Base-by-base conservation (phyloP, 2,888 invertebrate genomes). In the Mechanitis mazaeus region DNA sequence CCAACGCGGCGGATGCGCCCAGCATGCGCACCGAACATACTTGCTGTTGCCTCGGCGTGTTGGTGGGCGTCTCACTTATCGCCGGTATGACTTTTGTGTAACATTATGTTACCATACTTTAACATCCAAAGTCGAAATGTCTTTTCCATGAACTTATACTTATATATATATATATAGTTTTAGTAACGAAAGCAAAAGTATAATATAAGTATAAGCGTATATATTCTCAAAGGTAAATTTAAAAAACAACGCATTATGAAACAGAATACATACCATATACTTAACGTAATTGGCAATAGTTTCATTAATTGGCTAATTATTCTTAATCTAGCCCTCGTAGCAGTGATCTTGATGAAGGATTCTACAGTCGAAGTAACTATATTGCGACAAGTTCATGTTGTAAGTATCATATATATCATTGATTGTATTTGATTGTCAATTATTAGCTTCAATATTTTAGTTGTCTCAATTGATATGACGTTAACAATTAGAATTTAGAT, bases 11-110 rank as follows among this genome's bases (percentile, higher is more conserved):
- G 79, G 83, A 75, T 71, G 80, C 77, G 72, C 80, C 77, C 71
- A 76, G 83, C 72, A 80, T 83, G 81, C 87, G 85, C 79, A 86
- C 78, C 65, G 89, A 90, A 74, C 88, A 87, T 77, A 84, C 87
- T 71, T 90, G 90, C 83, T 90, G 89, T 82, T 89, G 86, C 79
- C 85, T 90, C 79, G 90, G 86, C 79, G 84, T 88, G 76, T 83
- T 91, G 82, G 85, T 91, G 81, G 89, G 89, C 81, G 78, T 90
- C 82, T 87, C 87, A 77, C 87, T 91, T 84, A 86, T 90, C 77
- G 88, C 90, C 87, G 90, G 90, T 90, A 70, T 65, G 73, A 9
- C 7, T 42, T 11, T 5, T 68, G 0, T 31, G 5, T 3, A 50
- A 2, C 9, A 31, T 50, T 3, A 31, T 31, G 0, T 9, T 31